These are phyloP conservation scores for Pterocles gutturalis DNA, from an alignment of 2,113 vertebrate species.

Conservation along the genomic window DNA sequence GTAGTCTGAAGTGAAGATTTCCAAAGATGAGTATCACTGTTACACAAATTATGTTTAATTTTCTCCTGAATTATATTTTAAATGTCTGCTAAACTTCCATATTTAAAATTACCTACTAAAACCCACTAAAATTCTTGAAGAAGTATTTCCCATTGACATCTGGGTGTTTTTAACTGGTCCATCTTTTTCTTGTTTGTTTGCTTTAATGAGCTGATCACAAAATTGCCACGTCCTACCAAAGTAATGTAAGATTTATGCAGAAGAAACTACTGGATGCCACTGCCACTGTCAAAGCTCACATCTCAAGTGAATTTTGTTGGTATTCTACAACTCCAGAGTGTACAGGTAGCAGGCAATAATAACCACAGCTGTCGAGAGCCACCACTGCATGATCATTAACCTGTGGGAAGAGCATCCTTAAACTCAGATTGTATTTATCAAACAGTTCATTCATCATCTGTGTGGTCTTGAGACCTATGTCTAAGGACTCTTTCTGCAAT, in stretches of 20 bases:
- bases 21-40: slow-evolving; percentile 22
- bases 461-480: not conserved
- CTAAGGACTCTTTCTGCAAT: not conserved
- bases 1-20: not conserved
- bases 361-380: not conserved
- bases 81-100: not conserved
- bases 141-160: not conserved
- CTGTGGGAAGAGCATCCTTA: not conserved
- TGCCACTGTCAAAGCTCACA: not conserved
- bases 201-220: not conserved
- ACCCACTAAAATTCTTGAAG: slow-evolving; percentile 15
- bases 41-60: slow-evolving; percentile 40
- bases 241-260: not conserved
- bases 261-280: not conserved
- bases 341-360: not conserved
- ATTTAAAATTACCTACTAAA: slow-evolving; percentile 61
- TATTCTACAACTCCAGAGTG: not conserved
- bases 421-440: not conserved
- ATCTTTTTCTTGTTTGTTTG: not conserved
- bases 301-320: not conserved
- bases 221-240: not conserved
- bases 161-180: slow-evolving; percentile 68
- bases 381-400: not conserved
- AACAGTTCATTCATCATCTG: not conserved
- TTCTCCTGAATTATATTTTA: not conserved